Evolutionary conservation across 53 echinoderm and acorn worm species (phyloP), one percentile per base, ranked within the genome.

Genomic region (Holothuria scabra): DNA sequence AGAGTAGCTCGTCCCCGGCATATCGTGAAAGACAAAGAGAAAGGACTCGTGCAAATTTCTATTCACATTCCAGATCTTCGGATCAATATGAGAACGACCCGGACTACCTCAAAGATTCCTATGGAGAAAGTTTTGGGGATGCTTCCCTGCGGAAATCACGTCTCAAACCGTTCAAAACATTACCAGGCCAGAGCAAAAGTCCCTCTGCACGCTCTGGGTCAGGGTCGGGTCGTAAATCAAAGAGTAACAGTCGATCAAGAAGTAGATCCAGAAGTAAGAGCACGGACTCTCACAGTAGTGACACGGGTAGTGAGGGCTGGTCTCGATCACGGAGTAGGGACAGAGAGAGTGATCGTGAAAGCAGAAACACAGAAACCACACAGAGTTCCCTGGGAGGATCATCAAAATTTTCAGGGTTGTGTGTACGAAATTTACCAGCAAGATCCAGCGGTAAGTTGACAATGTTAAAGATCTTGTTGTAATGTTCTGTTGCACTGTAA

Each of bases 281-380:
- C 69, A 89, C 91, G 79, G 99, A 95, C 94, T 99, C 99, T 19
- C 69, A 91, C 66, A 99, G 99, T 87, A 99, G 99, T 84, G 91
- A 81, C 87, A 85, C 93, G 76, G 89, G 88, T 31, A 93, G 93
- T 67, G 94, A 95, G 79, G 92, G 88, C 79, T 92, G 94, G 90
- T 90, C 90, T 79, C 91, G 99, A 41, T 99, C 99, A 21, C 88
- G 90, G 81, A 99, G 99, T 62, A 89, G 91, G 64, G 91, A 89
- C 67, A 65, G 86, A 64, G 95, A 93, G 80, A 97, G 99, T 44
- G 94, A 94, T 85, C 88, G 93, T 28, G 99, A 95, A 79, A 99
- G 99, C 87, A 85, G 93, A 71, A 99, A 99, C 88, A 93, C 99
- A 61, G 64, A 64, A 28, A 95, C 93, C 68, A 95, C 90, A 69